These are phyloP conservation scores for Nysson spinosus DNA, from an alignment of 2,888 invertebrate species.

Conservation along the genomic window DNA sequence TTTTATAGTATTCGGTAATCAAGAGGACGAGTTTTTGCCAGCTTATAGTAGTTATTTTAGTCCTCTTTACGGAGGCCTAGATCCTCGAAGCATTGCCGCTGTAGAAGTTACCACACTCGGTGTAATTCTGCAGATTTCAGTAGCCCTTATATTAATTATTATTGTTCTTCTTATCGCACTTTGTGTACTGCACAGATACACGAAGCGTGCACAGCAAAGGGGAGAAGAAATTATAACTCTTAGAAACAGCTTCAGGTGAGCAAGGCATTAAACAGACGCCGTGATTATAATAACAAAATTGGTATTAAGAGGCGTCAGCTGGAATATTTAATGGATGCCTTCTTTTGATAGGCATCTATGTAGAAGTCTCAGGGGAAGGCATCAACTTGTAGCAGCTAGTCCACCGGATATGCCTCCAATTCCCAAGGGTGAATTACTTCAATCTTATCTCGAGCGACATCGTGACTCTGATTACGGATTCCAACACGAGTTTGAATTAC, in stretches of 20 bases:
- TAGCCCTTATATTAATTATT: conserved; percentile 82
- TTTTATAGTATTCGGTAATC: conserved; percentile 78
- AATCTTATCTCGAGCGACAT: conserved; percentile 89
- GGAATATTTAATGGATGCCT: conserved; percentile 16
- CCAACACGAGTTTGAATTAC: conserved; percentile 92
- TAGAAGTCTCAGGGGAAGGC: conserved; percentile 84
- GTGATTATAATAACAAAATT: neutral
- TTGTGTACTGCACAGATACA: conserved; percentile 83
- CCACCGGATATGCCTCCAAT: conserved; percentile 92
- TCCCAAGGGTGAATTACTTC: conserved; percentile 84
- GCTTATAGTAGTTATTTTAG: conserved; percentile 88
- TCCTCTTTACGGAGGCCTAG: conserved; percentile 85
- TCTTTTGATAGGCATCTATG: conserved; percentile 79
- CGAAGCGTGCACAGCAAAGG: conserved; percentile 82
- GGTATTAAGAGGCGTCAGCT: conserved; percentile 9
- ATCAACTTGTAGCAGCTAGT: conserved; percentile 81
- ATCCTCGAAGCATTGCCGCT: conserved; percentile 74
- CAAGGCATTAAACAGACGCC: neutral
- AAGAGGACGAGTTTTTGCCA: conserved; percentile 78
- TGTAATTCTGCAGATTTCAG: conserved; percentile 84
- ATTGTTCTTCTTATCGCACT: conserved; percentile 81
- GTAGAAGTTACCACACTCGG: conserved; percentile 79
- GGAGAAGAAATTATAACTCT: conserved; percentile 85
- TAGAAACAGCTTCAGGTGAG: conserved; percentile 83
- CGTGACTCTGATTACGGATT: conserved; percentile 94